Conservation (phyloP, 2,888 invertebrate genomes). For the Orthosia incerta region DNA sequence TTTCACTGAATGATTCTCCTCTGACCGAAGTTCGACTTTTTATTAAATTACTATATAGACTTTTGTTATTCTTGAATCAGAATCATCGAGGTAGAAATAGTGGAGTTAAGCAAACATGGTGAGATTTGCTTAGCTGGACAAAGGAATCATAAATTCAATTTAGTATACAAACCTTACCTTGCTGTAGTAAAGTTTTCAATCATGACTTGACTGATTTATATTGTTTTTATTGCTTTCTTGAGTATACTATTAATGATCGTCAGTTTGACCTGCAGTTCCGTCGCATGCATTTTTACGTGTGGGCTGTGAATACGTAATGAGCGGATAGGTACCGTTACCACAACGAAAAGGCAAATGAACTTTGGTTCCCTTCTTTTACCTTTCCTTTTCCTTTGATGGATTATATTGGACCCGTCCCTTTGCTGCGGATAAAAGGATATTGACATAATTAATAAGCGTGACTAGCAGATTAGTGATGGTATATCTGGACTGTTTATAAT, state of each 20-base stretch:
- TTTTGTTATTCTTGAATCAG: conserved; percentile 8
- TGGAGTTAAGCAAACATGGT: conserved; percentile 5
- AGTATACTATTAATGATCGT: conserved; percentile 14
- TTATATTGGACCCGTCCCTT: conserved; percentile 29
- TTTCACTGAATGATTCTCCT: conserved; percentile 26
- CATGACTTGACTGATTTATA: conserved; percentile 10
- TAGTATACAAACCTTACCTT: conserved; percentile 10
- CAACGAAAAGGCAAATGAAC: conserved; percentile 64
- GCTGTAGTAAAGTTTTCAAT: conserved; percentile 8
- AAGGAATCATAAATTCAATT: conserved; percentile 26
- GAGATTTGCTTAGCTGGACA: conserved; percentile 4
- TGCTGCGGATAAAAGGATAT: neutral
- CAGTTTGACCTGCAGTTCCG: conserved; percentile 54
- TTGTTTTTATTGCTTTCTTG: conserved; percentile 10
- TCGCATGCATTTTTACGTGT: conserved; percentile 64
- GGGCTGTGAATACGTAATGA: conserved; percentile 63
- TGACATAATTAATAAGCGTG: conserved; percentile 17
- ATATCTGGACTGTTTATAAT: neutral
- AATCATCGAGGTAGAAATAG: conserved; percentile 3
- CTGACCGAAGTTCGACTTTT: conserved; percentile 9
- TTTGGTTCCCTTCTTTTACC: conserved; percentile 46
- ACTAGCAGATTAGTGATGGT: conserved; percentile 3
- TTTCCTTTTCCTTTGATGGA: conserved; percentile 38
- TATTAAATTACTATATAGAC: neutral
- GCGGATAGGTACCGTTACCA: conserved; percentile 61